These are phyloP conservation scores for Lasioglossum morio DNA, from an alignment of 2,888 invertebrate species.

Conservation along the genomic window DNA sequence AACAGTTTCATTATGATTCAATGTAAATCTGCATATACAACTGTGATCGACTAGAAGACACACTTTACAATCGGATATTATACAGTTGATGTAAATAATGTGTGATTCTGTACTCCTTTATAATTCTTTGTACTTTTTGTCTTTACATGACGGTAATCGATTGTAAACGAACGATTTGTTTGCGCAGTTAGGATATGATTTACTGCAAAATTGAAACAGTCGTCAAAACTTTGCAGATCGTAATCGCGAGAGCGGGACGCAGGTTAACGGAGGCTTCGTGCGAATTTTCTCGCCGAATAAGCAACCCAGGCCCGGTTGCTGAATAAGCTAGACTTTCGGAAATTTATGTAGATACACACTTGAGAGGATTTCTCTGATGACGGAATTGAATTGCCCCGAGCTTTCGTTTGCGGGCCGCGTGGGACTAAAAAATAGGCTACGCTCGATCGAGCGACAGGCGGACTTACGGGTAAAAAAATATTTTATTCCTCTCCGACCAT, in stretches of 20 bases:
- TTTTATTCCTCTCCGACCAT: slow-evolving; percentile 6
- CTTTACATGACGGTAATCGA: neutral
- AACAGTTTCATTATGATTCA: too few species aligned
- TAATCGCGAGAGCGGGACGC: neutral
- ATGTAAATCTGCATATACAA: too few species aligned
- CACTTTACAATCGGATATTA: too few species aligned
- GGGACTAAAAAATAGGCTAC: neutral
- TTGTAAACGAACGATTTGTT: neutral
- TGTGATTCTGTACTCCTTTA: too few species aligned
- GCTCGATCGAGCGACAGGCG: neutral
- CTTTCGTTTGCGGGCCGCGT: neutral
- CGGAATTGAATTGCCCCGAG: slow-evolving; percentile 18
- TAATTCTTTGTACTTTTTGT: too few species aligned
- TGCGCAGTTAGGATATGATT: neutral
- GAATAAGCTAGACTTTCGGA: slow-evolving; percentile 53
- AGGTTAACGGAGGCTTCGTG: slow-evolving; percentile 35
- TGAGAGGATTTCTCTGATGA: slow-evolving; percentile 11
- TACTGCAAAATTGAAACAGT: neutral
- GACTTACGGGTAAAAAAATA: neutral
- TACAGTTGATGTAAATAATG: too few species aligned
- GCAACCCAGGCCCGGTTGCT: slow-evolving; percentile 31
- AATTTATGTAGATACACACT: slow-evolving; percentile 39
- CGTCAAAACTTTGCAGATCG: neutral
- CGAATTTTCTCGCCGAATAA: slow-evolving; percentile 61
- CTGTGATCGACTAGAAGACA: too few species aligned